Percentiles rank a stretch among this genome's conserved stretches.
Conservation (phyloP, 2,888 invertebrate species). For the Dascillus cervinus region DNA sequence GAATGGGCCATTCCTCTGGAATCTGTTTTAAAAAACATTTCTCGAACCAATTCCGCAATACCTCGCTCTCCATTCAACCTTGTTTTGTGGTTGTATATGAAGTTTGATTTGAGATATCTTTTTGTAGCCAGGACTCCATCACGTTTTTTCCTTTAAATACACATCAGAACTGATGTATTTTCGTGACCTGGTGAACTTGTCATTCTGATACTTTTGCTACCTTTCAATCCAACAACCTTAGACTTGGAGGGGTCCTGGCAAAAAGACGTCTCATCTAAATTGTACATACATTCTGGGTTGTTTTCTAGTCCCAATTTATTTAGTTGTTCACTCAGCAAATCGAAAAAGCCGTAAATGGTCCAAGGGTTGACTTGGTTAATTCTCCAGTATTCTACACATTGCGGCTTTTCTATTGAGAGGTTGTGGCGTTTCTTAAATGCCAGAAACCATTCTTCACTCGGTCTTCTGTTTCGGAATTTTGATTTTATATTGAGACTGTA, state of each 20-base stretch:
- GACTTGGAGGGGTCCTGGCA: conserved; percentile 6
- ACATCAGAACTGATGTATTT: conserved; percentile 5
- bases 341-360: conserved; percentile 2
- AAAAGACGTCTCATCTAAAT: conserved; percentile 4
- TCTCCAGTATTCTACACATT: conserved; percentile 2
- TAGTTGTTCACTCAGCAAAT: conserved; percentile 1
- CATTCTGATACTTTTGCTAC: conserved; percentile 1
- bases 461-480: conserved; percentile 2
- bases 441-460: conserved; percentile 4
- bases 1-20: too few relatives aligned
- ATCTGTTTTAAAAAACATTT: too few relatives aligned
- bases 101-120: too few relatives aligned
- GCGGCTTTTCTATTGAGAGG: conserved; percentile 3
- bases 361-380: conserved; percentile 1
- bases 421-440: conserved; percentile 4
- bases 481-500: conserved; percentile 4
- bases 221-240: conserved; percentile 8
- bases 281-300: conserved; percentile 4
- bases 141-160: too few relatives aligned
- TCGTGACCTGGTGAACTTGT: conserved; percentile 4
- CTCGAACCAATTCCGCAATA: too few relatives aligned
- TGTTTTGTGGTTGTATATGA: too few relatives aligned
- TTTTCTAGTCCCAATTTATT: neutral
- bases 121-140: too few relatives aligned
- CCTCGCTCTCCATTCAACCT: too few relatives aligned